Conservation (phyloP, 2,797 vertebrate genomes). For the Furcifer pardalis region DNA sequence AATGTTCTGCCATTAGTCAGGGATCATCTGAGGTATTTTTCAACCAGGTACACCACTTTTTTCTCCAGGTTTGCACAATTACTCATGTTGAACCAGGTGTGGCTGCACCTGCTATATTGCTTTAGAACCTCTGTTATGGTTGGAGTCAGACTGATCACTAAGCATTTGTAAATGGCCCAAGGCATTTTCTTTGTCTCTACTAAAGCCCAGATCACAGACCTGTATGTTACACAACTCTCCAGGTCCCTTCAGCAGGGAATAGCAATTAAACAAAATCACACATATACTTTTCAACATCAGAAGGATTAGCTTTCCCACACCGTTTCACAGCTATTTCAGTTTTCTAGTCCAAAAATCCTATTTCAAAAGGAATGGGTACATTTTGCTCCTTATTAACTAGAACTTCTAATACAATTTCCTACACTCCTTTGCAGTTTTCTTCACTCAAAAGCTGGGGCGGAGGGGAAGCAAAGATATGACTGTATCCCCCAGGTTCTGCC, state of each 20-base stretch:
- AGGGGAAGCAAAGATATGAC: conserved; percentile 37
- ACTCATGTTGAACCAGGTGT: not conserved
- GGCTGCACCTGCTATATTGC: conserved; percentile 34
- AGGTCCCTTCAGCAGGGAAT: conserved; percentile 62
- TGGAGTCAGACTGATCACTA: conserved; percentile 67
- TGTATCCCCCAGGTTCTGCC: conserved; percentile 46
- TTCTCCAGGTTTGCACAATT: not conserved
- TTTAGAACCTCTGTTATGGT: conserved; percentile 56
- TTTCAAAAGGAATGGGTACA: conserved; percentile 69
- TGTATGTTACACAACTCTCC: conserved; percentile 52
- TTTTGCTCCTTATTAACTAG: conserved; percentile 67
- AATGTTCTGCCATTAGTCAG: not conserved
- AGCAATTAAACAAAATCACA: conserved; percentile 71
- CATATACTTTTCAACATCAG: conserved; percentile 42
- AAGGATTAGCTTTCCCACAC: conserved; percentile 45
- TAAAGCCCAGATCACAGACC: conserved; percentile 64
- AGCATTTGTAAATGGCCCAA: conserved; percentile 68
- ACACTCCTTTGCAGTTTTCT: conserved; percentile 55
- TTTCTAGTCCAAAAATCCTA: conserved; percentile 72
- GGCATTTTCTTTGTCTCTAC: conserved; percentile 66
- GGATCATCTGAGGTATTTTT: not conserved
- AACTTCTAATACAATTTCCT: conserved; percentile 64
- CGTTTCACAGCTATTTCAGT: conserved; percentile 62
- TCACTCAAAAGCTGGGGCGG: conserved; percentile 58
- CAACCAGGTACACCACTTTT: too few species aligned